Conservation (phyloP, 2,797 vertebrate species). For the Chrosomus eos region DNA sequence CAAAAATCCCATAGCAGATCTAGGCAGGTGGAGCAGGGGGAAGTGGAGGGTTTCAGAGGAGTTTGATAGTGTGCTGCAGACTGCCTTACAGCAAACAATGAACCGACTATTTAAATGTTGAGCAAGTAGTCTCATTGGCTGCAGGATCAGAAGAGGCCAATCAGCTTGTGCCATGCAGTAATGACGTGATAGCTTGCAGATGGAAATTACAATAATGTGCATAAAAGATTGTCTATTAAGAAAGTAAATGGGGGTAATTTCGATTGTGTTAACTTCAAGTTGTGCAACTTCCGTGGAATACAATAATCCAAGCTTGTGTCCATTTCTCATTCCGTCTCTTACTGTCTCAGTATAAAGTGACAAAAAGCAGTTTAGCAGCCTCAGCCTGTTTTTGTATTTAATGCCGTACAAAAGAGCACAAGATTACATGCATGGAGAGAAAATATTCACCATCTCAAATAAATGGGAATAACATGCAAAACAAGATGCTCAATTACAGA, state of each 20-base stretch:
- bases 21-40: not conserved
- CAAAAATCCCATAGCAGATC: not conserved
- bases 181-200: not conserved
- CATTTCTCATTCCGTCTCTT: not conserved
- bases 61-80: not conserved
- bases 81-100: not conserved
- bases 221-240: not conserved
- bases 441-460: conserved; percentile 56
- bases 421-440: not conserved
- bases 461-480: conserved; percentile 68
- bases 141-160: not conserved
- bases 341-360: not conserved
- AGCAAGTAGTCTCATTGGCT: not conserved
- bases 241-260: too few relatives aligned
- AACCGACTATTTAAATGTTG: not conserved
- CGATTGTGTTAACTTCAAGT: too few relatives aligned
- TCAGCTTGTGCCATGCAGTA: not conserved
- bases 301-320: not conserved
- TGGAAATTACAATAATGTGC: not conserved
- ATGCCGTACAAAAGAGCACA: not conserved
- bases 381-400: not conserved
- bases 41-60: not conserved
- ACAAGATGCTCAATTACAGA: conserved; percentile 71
- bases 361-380: not conserved
- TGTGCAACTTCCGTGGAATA: too few relatives aligned